These are phyloP conservation scores for Macropis europaea DNA, from an alignment of 2,888 invertebrate species.

Conservation along the genomic window DNA sequence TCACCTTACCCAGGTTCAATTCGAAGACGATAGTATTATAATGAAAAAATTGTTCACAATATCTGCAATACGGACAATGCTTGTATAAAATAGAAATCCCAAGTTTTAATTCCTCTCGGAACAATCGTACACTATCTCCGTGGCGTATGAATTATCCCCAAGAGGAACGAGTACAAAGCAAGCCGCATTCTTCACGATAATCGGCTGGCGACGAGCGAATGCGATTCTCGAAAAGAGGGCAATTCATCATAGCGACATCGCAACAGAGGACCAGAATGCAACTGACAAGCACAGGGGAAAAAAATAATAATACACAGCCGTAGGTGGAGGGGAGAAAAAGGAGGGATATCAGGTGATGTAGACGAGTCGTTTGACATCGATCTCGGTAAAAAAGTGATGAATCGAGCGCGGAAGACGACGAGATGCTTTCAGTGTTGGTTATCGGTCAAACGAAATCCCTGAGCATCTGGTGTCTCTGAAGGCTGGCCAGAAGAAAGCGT, in stretches of 20 bases:
- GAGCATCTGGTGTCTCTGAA: slow-evolving; percentile 25
- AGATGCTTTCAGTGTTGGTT: slow-evolving; percentile 19
- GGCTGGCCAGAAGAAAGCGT: slow-evolving; percentile 36
- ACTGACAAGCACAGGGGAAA: neutral
- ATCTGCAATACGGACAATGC: too few relatives aligned
- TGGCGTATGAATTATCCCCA: too few relatives aligned
- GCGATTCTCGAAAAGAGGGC: neutral
- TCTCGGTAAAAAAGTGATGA: slow-evolving; percentile 22
- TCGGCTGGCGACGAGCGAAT: neutral
- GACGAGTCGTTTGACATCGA: slow-evolving; percentile 27
- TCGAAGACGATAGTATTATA: too few relatives aligned
- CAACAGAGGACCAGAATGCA: neutral
- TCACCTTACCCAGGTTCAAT: too few relatives aligned
- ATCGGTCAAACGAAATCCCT: slow-evolving; percentile 44
- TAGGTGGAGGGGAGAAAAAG: neutral
- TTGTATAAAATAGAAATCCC: too few relatives aligned
- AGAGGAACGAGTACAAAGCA: too few relatives aligned
- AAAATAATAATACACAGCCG: too few relatives aligned
- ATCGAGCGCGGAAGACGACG: slow-evolving; percentile 15
- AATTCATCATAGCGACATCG: neutral
- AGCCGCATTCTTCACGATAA: too few relatives aligned
- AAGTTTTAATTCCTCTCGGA: too few relatives aligned
- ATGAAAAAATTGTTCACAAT: too few relatives aligned
- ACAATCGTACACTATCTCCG: too few relatives aligned
- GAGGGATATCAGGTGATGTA: neutral